Base-by-base conservation (phyloP, 2,113 vertebrate genomes). In the Dromas ardeola region DNA sequence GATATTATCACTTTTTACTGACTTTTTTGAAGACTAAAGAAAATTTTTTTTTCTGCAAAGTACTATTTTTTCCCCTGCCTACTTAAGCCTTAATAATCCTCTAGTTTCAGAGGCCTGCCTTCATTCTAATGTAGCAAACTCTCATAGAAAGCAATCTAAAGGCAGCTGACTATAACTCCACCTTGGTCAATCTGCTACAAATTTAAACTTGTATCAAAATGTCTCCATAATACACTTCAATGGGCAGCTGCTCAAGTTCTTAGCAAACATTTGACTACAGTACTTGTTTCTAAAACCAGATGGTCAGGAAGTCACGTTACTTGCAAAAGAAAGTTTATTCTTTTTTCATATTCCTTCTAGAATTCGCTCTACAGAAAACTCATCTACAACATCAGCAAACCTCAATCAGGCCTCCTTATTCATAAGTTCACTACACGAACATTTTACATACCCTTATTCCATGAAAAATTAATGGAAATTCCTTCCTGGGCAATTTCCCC, bases 381-480 rank as follows among this genome's bases (percentile, higher is more conserved):
- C 9, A 40, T 43, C 17, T 50, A 84, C 13, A 58, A 40, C 15
- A 86, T 47, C 42, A 87, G 34, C 7, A 42, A 80, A 77, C n/a
- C 88, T 32, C 29, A 67, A 7, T 15, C 42, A 93, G 56, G 27
- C 21, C 5, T 86, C 49, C 49, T 69, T n/a, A 81, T 42, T 62
- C 23, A 55, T 9, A 73, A 11, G 53, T 67, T 59, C n/a, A 81
- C 20, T 63, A 47, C 3, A 49, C 1, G 3, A 88, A 45, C 6
- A 36, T 49, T 91, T 81, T 82, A 97, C 98, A 56, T 98, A 99
- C 99, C 98, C 98, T 98, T 69, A 99, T 93, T 72, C 99, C 99
- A 42, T 99, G 99, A 96, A 99, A 99, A 93, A 99, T 77, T 21
- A 99, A 98, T 1, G 99, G 99, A 95, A 99, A 99, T 27, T 98